A percentile compares a stretch with the other conserved stretches of the same genome.
Evolutionary conservation across 2,888 invertebrate species (phyloP).

Genomic region (Agonum fuliginosum): DNA sequence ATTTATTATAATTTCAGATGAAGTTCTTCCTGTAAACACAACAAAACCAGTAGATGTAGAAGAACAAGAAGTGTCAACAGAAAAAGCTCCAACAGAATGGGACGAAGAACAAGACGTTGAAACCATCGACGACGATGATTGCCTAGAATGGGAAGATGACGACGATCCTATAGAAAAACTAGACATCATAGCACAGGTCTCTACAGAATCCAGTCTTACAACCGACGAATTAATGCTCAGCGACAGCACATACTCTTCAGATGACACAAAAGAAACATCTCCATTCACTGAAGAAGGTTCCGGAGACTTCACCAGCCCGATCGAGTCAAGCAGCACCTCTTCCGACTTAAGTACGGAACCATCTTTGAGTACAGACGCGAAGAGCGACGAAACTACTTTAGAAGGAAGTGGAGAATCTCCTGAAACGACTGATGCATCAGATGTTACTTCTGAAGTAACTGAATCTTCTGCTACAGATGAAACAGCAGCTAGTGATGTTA

Average conservation of each 20-base stretch:
- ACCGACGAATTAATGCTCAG: slow-evolving; percentile 75
- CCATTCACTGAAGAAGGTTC: slow-evolving; percentile 52
- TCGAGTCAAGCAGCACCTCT: slow-evolving; percentile 35
- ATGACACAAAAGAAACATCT: slow-evolving; percentile 61
- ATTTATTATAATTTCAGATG: slow-evolving; percentile 77
- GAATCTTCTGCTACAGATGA: background rate
- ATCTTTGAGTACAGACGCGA: slow-evolving; percentile 23
- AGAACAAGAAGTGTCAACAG: slow-evolving; percentile 61
- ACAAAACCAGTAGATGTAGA: slow-evolving; percentile 71
- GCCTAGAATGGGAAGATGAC: slow-evolving; percentile 74
- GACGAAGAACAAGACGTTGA: slow-evolving; percentile 78
- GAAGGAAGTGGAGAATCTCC: slow-evolving; percentile 65
- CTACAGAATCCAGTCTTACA: slow-evolving; percentile 1
- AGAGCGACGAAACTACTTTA: slow-evolving; percentile 15
- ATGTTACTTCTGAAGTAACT: slow-evolving; percentile 22
- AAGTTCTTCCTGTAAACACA: slow-evolving; percentile 78
- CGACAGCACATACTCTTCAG: slow-evolving; percentile 71
- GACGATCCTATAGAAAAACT: slow-evolving; percentile 66
- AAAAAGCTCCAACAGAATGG: slow-evolving; percentile 69
- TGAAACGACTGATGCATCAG: no score
- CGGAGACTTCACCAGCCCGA: slow-evolving; percentile 57
- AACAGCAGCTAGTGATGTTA: slow-evolving; percentile 52
- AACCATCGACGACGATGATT: slow-evolving; percentile 73
- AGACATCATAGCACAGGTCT: slow-evolving; percentile 10
- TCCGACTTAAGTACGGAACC: slow-evolving; percentile 52